Evolutionary conservation across 2,888 invertebrate species (phyloP).

Genomic region (Apoda limacodes): DNA sequence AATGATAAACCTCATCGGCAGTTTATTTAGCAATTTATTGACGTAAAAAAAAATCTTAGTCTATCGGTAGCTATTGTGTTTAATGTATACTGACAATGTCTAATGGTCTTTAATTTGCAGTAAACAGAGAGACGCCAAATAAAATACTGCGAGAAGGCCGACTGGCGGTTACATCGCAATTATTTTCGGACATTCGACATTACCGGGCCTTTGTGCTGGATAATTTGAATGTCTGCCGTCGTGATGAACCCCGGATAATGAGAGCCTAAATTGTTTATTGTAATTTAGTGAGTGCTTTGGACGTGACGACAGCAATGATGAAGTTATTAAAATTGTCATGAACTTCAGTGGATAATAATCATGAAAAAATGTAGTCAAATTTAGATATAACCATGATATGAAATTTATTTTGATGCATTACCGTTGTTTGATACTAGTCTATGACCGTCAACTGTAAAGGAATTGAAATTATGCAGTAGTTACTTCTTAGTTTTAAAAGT

Average conservation of each 20-base stretch:
- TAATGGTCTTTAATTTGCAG: conserved; percentile 34
- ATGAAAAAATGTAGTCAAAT: too few relatives aligned
- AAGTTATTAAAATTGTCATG: conserved; percentile 50
- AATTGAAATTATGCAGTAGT: too few relatives aligned
- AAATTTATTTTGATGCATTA: too few relatives aligned
- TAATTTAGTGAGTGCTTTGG: conserved; percentile 51
- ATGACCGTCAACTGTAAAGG: too few relatives aligned
- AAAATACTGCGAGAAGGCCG: conserved; percentile 50
- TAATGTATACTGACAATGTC: conserved; percentile 17
- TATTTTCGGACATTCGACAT: conserved; percentile 60
- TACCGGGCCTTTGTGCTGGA: conserved; percentile 53
- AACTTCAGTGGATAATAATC: conserved; percentile 26
- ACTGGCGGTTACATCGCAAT: conserved; percentile 60
- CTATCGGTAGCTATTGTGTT: too few relatives aligned
- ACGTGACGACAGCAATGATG: conserved; percentile 53
- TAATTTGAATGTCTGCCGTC: conserved; percentile 52
- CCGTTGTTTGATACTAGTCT: too few relatives aligned
- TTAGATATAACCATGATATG: too few relatives aligned
- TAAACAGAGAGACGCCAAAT: conserved; percentile 53
- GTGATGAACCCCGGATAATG: conserved; percentile 60
- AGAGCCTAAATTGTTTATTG: conserved; percentile 61
- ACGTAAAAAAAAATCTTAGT: too few relatives aligned
- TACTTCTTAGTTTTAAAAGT: too few relatives aligned
- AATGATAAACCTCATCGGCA: too few relatives aligned
- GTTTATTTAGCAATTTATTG: too few relatives aligned